phyloP scores from a whole-genome alignment of 2,797 vertebrate species.

The Chromobotia macracanthus region DNA sequence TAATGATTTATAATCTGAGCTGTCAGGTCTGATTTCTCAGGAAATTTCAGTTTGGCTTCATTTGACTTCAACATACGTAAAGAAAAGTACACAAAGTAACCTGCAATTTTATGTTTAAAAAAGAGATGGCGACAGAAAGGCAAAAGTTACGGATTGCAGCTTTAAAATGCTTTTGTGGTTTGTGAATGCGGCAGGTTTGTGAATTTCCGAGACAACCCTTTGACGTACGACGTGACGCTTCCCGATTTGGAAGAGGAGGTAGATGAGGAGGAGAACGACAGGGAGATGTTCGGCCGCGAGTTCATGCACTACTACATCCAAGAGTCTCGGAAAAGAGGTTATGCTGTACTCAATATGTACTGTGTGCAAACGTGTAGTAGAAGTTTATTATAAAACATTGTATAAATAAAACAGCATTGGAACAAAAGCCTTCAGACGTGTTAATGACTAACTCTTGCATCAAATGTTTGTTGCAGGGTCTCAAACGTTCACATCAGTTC shows the following conservation, averaged over 20 bases:
- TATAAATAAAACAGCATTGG: conserved; percentile 11
- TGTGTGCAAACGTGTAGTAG: conserved; percentile 52
- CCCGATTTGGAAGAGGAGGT: conserved; percentile 72
- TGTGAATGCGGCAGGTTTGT: conserved; percentile 83
- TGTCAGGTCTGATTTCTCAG: no score
- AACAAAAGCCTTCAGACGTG: not conserved
- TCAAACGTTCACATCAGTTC: conserved; percentile 59
- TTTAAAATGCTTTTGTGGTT: no score
- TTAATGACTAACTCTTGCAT: conserved; percentile 23
- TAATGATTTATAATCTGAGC: no score
- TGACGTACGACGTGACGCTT: conserved; percentile 82
- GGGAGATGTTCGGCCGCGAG: conserved; percentile 89
- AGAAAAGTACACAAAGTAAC: no score
- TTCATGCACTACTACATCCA: conserved; percentile 92
- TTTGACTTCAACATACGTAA: no score
- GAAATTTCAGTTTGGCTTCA: no score
- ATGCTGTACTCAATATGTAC: conserved; percentile 68
- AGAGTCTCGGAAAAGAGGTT: conserved; percentile 77
- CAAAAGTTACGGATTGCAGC: no score
- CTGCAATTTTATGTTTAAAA: no score
- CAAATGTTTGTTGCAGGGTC: conserved; percentile 71
- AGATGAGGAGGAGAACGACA: conserved; percentile 79
- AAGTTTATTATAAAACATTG: conserved; percentile 26
- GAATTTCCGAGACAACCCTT: conserved; percentile 94
- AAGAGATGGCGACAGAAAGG: no score